These are phyloP conservation scores for Oceanodroma tethys DNA, from an alignment of 2,113 vertebrate genomes.

Conservation along the genomic window DNA sequence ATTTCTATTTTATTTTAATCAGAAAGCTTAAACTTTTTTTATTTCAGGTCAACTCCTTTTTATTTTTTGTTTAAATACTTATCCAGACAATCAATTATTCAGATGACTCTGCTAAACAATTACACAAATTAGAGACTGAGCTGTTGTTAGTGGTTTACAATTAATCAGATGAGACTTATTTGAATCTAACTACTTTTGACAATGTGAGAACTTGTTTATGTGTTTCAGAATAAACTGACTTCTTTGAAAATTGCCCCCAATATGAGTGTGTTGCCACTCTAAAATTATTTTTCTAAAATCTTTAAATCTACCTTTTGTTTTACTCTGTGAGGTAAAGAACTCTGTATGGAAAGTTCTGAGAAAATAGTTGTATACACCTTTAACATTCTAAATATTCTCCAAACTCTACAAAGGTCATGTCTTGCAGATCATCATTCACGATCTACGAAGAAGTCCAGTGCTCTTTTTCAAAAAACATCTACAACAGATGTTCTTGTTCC, in stretches of 20 bases:
- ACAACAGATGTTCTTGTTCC: neutral
- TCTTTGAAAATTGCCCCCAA: neutral
- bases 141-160: neutral
- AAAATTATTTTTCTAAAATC: too few species aligned
- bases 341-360: neutral
- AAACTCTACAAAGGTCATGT: neutral
- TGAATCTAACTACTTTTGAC: neutral
- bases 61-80: neutral
- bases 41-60: neutral
- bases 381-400: neutral
- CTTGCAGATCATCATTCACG: too few species aligned
- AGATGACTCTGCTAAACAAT: neutral
- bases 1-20: neutral
- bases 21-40: neutral
- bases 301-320: neutral
- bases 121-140: neutral
- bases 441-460: neutral
- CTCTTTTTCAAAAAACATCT: neutral
- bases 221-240: neutral
- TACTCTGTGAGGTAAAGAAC: neutral
- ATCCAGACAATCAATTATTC: neutral
- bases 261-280: neutral
- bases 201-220: neutral
- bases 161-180: too few species aligned
- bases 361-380: too few species aligned